Evolutionary conservation across 2,113 vertebrate genomes (phyloP), one percentile per base, ranked within the genome.

Genomic region (Rynchops niger): DNA sequence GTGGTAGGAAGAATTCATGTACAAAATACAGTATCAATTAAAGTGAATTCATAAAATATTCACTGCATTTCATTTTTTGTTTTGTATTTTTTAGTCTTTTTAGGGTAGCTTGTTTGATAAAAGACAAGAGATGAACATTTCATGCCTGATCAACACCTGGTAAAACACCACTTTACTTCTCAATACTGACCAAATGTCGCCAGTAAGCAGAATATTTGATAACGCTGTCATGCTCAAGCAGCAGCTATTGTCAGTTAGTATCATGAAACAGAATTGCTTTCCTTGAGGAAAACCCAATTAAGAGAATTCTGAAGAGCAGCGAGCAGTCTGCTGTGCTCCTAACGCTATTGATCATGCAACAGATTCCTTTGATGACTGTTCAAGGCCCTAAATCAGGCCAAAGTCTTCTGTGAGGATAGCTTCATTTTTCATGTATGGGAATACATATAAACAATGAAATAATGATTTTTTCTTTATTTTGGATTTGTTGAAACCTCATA

Each of bases 201-300:
- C 49, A 62, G 58, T 73, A 77, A 85, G 84, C 58, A 79, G 91
- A 91, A 66, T 85, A 91, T 87, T 73, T 77, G 34, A 42, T 88
- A 82, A 67, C 26, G 49, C 74, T 77, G 76, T 40, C 58, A 10
- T 59, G 58, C 70, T 90, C 55, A 34, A 55, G 81, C 42, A 96
- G 83, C 56, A 65, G 72, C 61, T 67, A 53, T 56, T 86, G 65
- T 83, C 93, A 83, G 42, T 93, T 55, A 36, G 49, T 20, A 21
- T 45, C 62, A 58, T 85, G 73, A 80, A 90, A 73, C 58, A 87
- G 67, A 82, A 58, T 52, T 66, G 56, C 52, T 79, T 76, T 87
- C 70, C 70, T 93, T 82, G 70, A 93, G 71, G 73, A 89, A 91
- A 87, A 61, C 30, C 40, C 53, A 95, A 45, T 85, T 85, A 93